phyloP scores from a whole-genome alignment of 2,113 vertebrate species.

The Asarcornis scutulata region DNA sequence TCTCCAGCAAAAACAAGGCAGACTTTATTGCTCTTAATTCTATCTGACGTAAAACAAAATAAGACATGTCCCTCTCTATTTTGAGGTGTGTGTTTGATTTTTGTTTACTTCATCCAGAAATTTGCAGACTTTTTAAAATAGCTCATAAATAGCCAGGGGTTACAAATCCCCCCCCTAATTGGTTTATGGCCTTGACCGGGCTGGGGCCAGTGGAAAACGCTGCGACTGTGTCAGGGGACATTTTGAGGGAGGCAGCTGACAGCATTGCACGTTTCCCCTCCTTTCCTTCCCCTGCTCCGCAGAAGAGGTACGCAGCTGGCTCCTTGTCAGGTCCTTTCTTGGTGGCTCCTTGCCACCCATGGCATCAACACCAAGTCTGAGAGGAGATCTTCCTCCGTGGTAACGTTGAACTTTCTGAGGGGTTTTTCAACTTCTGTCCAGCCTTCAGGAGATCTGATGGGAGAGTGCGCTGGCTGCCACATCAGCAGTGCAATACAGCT shows the following conservation, averaged over 20 bases:
- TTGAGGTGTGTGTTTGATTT: neutral
- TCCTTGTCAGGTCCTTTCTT: neutral
- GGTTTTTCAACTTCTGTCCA: neutral
- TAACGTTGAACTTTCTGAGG: neutral
- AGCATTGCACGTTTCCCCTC: fast-evolving
- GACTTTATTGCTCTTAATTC: neutral
- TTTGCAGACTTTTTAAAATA: neutral
- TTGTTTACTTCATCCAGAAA: neutral
- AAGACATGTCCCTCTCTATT: neutral
- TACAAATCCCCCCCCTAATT: neutral
- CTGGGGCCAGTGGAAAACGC: neutral
- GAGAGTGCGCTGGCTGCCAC: neutral
- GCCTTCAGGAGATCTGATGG: neutral
- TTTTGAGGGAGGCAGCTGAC: neutral
- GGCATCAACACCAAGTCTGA: neutral
- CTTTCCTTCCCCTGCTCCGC: neutral
- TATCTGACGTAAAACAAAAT: neutral
- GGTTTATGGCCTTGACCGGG: neutral
- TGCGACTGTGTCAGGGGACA: neutral
- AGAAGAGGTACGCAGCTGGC: fast-evolving
- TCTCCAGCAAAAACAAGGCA: neutral
- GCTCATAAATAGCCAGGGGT: neutral
- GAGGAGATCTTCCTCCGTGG: neutral
- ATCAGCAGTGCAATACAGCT: neutral
- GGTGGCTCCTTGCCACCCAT: neutral